Evolutionary conservation across 2,113 vertebrate species (phyloP), one percentile per base, ranked within the genome.

Genomic region (Hipposideros armiger): DNA sequence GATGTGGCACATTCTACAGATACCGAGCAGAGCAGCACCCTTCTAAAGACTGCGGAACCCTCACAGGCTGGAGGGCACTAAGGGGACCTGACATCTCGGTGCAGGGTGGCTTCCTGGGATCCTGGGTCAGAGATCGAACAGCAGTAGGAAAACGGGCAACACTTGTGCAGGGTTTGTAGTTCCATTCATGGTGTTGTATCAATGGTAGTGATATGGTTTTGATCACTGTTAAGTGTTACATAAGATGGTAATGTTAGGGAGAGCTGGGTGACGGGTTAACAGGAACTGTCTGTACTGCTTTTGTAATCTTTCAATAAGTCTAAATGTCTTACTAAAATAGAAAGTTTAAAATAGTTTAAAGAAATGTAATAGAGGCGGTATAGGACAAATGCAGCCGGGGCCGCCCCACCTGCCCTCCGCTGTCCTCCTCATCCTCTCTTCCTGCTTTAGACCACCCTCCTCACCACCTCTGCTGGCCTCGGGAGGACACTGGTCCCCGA

Each of bases 11-110:
- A 54, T 19, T 36, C n/a, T 67, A 3, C 26, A 28, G 9, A 14
- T 19, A 0, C 66, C 2, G 20, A 24, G 1, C 50, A 45, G 20
- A 24, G 1, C 50, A 45, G 50, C 1, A 3, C 16, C 24, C 15
- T 66, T 50, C 50, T 9, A 26, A 17, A 54, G 45, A 30, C 64
- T 7, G 2, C 7, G 32, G 40, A 11, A 3, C 16, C 32, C 1
- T 78, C 20, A 3, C 60, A 42, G 6, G 2, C 58, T 58, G 17
- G 13, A 47, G 24, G 32, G 60, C 2, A 24, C 60, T 3, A 6
- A n/a, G 47, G n/a, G 28, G 42, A 5, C 3, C 1, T 24, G 60
- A 70, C 52, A 70, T 42, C 30, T 70, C 50, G 8, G 0, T 50
- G 30, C 77, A 60, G 24, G 14, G 24, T 80, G 54, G 36, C n/a